Conservation (phyloP, 2,888 invertebrate genomes). For the Drosophila gaucha region DNA sequence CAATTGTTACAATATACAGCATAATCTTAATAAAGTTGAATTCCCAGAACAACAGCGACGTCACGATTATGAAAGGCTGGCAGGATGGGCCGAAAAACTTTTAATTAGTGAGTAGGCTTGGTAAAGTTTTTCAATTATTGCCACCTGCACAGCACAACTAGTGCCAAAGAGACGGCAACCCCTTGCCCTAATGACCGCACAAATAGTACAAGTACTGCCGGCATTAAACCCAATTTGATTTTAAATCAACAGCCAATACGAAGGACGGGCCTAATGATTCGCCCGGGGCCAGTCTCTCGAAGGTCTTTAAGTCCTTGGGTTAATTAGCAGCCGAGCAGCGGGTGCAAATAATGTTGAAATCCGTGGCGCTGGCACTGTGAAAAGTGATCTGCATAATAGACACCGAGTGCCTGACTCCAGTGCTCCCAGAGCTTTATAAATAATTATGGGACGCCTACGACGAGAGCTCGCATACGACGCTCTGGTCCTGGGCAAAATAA, state of each 20-base stretch:
- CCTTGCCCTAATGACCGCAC: constrained; percentile 43
- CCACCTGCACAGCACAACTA: constrained; percentile 61
- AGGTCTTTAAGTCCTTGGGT: constrained; percentile 28
- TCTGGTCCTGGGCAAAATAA: constrained; percentile 34
- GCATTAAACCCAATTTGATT: constrained; percentile 61
- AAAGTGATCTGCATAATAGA: constrained; percentile 65
- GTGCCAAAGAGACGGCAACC: constrained; percentile 4
- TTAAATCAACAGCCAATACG: constrained; percentile 69
- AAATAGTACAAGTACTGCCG: constrained; percentile 38
- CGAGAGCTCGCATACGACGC: no score
- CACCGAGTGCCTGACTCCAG: constrained; percentile 31
- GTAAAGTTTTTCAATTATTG: constrained; percentile 78
- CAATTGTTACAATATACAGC: constrained; percentile 31
- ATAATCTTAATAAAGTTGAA: constrained; percentile 53
- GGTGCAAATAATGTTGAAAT: constrained; percentile 59
- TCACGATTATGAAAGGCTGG: constrained; percentile 29
- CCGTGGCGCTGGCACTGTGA: constrained; percentile 29
- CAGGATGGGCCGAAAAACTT: constrained; percentile 53
- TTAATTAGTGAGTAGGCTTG: constrained; percentile 70
- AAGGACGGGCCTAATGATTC: constrained; percentile 53
- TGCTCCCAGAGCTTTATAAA: constrained; percentile 45
- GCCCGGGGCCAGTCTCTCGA: constrained; percentile 34
- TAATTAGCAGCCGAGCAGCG: constrained; percentile 59
- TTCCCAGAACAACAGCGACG: constrained; percentile 47
- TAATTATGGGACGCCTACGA: constrained; percentile 38